Conservation (phyloP, 37 sponge, comb jelly and placozoan genomes). For the Beroe forskalii region DNA sequence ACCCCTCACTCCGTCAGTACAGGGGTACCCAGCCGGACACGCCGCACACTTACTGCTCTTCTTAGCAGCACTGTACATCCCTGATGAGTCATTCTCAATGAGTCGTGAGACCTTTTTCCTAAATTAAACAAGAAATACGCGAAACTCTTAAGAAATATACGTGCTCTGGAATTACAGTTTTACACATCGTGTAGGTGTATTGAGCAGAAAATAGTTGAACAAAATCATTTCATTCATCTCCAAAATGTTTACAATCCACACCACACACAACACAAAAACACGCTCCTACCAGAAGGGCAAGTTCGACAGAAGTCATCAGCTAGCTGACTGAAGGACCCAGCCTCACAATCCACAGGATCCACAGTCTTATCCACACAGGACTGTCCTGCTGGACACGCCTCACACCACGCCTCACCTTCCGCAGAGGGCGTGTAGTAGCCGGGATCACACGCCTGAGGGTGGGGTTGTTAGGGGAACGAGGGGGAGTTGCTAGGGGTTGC, state of each 20-base stretch:
- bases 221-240: no score
- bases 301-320: background rate
- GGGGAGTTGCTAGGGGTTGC: no score
- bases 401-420: background rate
- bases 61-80: background rate
- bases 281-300: background rate
- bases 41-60: background rate
- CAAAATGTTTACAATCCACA: no score
- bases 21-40: slow-evolving; percentile 50
- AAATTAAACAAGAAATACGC: no score
- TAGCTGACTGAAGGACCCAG: background rate
- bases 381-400: slow-evolving; percentile 43
- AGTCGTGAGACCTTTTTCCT: no score
- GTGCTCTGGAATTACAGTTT: no score
- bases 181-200: no score
- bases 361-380: background rate
- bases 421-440: slow-evolving; percentile 42
- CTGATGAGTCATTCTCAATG: no score
- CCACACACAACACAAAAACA: no score
- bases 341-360: background rate
- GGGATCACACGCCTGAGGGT: slow-evolving; percentile 5
- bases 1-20: slow-evolving; percentile 28
- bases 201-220: no score
- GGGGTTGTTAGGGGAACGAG: background rate
- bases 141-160: no score